Conservation (phyloP, 2,888 invertebrate species). For the Epicampocera succincta region DNA sequence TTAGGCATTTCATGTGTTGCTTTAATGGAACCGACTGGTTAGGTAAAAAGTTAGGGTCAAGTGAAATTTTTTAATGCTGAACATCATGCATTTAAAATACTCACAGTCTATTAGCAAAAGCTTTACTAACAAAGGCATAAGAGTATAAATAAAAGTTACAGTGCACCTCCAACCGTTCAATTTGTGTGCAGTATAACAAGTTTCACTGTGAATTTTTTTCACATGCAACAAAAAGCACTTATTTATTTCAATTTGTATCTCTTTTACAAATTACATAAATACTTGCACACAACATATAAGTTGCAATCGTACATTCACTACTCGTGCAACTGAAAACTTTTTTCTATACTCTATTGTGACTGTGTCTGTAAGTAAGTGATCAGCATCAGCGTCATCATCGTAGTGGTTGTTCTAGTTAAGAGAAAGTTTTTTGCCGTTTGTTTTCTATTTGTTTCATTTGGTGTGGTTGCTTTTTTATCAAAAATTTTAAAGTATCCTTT, state of each 20-base stretch:
- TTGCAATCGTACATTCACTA: neutral
- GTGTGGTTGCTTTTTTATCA: slow-evolving; percentile 23
- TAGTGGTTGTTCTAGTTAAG: slow-evolving; percentile 32
- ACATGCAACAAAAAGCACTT: neutral
- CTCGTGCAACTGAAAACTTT: neutral
- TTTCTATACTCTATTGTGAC: neutral
- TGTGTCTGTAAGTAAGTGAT: slow-evolving; percentile 34
- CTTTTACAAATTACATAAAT: neutral
- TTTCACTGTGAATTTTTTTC: neutral
- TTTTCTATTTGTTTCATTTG: slow-evolving; percentile 36
- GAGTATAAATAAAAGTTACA: too few relatives aligned
- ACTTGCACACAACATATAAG: neutral
- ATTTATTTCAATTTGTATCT: slow-evolving; percentile 9
- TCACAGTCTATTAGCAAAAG: too few relatives aligned
- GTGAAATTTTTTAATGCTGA: too few relatives aligned
- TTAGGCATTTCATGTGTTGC: too few relatives aligned
- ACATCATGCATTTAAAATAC: too few relatives aligned
- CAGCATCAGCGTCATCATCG: slow-evolving; percentile 29
- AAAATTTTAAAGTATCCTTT: slow-evolving; percentile 3
- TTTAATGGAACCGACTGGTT: too few relatives aligned
- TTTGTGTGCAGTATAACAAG: neutral
- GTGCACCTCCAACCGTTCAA: too few relatives aligned
- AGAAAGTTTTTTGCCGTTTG: slow-evolving; percentile 18
- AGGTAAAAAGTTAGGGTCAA: too few relatives aligned
- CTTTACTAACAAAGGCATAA: too few relatives aligned